Percentiles rank a stretch among this genome's conserved stretches.
Evolutionary conservation across 2,797 vertebrate species (phyloP).

Genomic region (Manis pentadactyla): DNA sequence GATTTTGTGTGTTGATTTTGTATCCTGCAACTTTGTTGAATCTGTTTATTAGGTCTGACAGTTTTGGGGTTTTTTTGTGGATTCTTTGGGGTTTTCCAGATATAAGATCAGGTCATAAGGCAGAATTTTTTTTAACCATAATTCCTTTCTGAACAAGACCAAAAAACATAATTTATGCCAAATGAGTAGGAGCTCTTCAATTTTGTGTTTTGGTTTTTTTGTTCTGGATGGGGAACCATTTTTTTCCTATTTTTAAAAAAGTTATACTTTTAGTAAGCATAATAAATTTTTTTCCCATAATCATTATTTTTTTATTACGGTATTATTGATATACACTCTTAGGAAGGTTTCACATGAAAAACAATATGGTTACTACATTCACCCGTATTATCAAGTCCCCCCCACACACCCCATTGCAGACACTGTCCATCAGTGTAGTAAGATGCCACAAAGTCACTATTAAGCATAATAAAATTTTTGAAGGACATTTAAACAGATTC

Average conservation of each 20-base stretch:
- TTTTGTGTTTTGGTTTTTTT: neutral
- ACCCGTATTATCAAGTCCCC: too few relatives aligned
- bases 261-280: neutral
- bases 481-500: neutral
- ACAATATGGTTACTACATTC: too few relatives aligned
- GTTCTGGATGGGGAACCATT: neutral
- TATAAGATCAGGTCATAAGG: neutral
- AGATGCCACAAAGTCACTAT: too few relatives aligned
- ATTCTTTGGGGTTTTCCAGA: neutral
- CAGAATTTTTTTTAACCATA: neutral
- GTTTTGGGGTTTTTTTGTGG: neutral
- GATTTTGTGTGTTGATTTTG: neutral
- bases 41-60: neutral
- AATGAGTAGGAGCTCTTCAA: neutral
- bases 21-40: neutral
- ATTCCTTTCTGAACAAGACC: neutral
- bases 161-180: conserved; percentile 25
- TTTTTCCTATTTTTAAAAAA: neutral
- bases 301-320: too few relatives aligned
- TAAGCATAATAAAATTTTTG: neutral
- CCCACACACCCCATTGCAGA: too few relatives aligned
- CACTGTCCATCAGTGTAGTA: too few relatives aligned
- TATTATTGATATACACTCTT: too few relatives aligned
- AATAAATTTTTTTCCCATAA: neutral
- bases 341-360: too few relatives aligned